A percentile compares a stretch with the other conserved stretches of the same genome.
Evolutionary conservation across 2,113 vertebrate genomes (phyloP).

Genomic region (Pelodiscus sinensis): DNA sequence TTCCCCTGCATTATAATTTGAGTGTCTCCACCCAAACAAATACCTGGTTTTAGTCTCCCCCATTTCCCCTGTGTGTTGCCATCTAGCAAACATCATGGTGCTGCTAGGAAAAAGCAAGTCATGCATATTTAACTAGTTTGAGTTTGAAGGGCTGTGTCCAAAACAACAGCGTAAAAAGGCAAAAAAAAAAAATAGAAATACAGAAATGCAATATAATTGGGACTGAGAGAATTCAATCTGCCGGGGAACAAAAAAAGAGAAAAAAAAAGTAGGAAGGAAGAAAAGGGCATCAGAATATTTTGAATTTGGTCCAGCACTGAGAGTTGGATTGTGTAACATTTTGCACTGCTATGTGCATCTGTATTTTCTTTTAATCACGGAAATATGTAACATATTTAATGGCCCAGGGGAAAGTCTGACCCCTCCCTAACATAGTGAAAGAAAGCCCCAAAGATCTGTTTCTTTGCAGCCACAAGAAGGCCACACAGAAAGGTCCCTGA

Average conservation of each 20-base stretch:
- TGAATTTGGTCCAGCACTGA: background rate
- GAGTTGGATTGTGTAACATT: background rate
- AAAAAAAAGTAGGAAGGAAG: background rate
- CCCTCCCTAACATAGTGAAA: background rate
- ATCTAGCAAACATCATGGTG: background rate
- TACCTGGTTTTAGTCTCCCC: background rate
- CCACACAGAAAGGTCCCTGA: background rate
- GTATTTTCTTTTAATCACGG: background rate
- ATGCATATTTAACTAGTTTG: background rate
- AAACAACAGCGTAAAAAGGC: background rate
- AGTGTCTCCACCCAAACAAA: background rate
- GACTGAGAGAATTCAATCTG: fast-evolving
- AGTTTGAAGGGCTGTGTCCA: background rate
- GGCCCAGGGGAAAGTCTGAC: constrained; percentile 21
- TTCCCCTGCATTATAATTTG: constrained; percentile 30
- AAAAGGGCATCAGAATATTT: background rate
- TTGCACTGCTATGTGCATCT: constrained; percentile 4
- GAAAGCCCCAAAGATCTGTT: background rate
- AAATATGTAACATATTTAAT: constrained; percentile 50
- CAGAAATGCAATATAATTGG: background rate
- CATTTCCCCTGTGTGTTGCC: background rate
- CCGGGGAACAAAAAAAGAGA: background rate
- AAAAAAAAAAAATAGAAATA: background rate
- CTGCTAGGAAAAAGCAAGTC: background rate
- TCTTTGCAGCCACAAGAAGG: background rate